Base-by-base conservation (phyloP, 2,797 vertebrate genomes). In the Morus bassanus region DNA sequence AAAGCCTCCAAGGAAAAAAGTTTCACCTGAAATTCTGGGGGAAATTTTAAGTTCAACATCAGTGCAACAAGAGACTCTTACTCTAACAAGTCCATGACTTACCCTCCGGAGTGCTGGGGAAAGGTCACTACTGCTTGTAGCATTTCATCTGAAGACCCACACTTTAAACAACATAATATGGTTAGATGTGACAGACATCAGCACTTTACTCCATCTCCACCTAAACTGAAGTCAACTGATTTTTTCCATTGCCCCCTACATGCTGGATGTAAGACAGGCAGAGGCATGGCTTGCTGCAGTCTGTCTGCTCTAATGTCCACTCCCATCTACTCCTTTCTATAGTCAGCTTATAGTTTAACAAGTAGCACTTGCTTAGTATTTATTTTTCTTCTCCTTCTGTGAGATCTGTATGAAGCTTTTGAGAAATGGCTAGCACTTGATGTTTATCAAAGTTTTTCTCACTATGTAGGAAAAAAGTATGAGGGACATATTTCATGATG, bases 401-500 rank as follows among this genome's bases (percentile, higher is more conserved):
- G 88, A 84, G 87, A 81, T 70, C 33, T 67, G 79, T 50, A 93
- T 69, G 91, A 96, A 96, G 93, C 95, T 87, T 96, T 98, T 97
- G 97, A 97, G 97, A 96, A 98, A 98, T 85, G 93, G 91, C 95
- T 95, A 80, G 95, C 95, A 94, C 96, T 98, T 50, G 93, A 93
- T 89, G 93, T 96, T 98, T 97, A 98, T 98, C 97, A 98, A 96
- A 94, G 96, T 43, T 94, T 98, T 98, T 93, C 94, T 97, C 91
- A 85, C 95, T 95, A n/a, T 89, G 87, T 82, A 96, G 95, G 89
- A 93, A 68, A 68, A 95, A 98, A 97, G 96, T 95, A 97, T 92
- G 95, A 97, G 96, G 91, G 87, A 97, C 93, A 96, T 97, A 98
- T 98, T 98, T 98, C 97, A 97, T 48, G 94, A 98, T 93, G 95